These are phyloP conservation scores for Anableps anableps DNA, from an alignment of 2,797 vertebrate species.

Conservation along the genomic window DNA sequence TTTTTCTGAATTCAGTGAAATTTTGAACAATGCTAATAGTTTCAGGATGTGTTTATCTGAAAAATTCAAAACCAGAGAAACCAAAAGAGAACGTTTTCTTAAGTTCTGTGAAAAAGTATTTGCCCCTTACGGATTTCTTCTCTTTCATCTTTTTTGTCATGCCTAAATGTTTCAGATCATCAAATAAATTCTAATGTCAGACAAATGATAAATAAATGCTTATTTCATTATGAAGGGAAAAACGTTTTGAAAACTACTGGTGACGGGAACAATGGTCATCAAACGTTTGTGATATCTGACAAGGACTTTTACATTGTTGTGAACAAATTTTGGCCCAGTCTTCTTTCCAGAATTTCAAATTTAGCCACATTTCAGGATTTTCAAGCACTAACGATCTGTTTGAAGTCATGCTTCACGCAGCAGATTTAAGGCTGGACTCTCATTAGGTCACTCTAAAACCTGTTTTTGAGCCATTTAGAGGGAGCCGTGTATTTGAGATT, in stretches of 20 bases:
- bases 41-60: neutral
- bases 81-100: neutral
- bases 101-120: neutral
- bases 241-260: neutral
- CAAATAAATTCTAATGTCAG: neutral
- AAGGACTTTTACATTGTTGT: neutral
- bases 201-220: neutral
- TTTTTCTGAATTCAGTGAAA: slow-evolving; percentile 7
- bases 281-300: too few species aligned
- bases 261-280: too few species aligned
- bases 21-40: slow-evolving; percentile 16
- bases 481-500: neutral
- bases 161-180: neutral
- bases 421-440: neutral
- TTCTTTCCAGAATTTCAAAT: neutral
- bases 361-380: neutral
- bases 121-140: neutral
- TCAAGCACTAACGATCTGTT: neutral
- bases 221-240: neutral
- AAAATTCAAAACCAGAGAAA: neutral
- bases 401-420: neutral
- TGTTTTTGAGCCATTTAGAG: neutral
- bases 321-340: neutral
- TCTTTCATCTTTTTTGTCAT: neutral
- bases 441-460: neutral